Evolutionary conservation across 2,113 vertebrate genomes (phyloP), one percentile per base, ranked within the genome.

Genomic region (Cepphus grylle): DNA sequence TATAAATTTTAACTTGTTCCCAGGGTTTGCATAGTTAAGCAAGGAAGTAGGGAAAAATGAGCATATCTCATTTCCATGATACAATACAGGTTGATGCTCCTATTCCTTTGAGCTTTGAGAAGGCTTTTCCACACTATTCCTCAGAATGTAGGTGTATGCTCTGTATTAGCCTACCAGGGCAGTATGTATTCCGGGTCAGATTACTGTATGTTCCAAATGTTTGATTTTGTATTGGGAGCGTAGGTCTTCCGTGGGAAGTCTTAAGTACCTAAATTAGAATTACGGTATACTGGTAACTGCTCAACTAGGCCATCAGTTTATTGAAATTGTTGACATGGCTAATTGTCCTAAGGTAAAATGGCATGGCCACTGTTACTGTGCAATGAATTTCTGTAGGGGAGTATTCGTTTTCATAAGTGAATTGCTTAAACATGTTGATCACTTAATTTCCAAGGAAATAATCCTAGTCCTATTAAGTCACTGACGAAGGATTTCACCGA

Each of bases 261-360:
- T 69, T 82, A 56, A 86, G 81, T 84, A 93, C 62, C 25, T 52
- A 42, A 47, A 25, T 66, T 71, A 72, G 47, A 84, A 53, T 30
- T 58, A 15, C 12, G 16, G 34, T 10, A 22, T n/a, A 26, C 15
- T 82, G 72, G 65, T 80, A 87, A 74, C 80, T 86, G 26, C 59
- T 94, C 61, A 77, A 9, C 62, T 27, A 91, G 59, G 47, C 40
- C 25, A 74, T 94, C 90, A 95, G 45, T 56, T 73, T 88, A 32
- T 65, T 63, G 84, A 92, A 97, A 25, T 76, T 96, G 85, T 96
- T 98, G 96, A 96, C 65, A 70, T 92, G 80, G 79, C 95, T 98
- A 97, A 97, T 97, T 98, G 94, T 94, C 92, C 90, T 74, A 42
- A 90, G 73, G 92, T 94, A 97, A 96, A 94, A 94, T 83, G 86